A percentile compares a stretch with the other conserved stretches of the same genome.
Evolutionary conservation across 53 echinoderm and acorn worm genomes (phyloP).

Genomic region (Holothuria scabra): DNA sequence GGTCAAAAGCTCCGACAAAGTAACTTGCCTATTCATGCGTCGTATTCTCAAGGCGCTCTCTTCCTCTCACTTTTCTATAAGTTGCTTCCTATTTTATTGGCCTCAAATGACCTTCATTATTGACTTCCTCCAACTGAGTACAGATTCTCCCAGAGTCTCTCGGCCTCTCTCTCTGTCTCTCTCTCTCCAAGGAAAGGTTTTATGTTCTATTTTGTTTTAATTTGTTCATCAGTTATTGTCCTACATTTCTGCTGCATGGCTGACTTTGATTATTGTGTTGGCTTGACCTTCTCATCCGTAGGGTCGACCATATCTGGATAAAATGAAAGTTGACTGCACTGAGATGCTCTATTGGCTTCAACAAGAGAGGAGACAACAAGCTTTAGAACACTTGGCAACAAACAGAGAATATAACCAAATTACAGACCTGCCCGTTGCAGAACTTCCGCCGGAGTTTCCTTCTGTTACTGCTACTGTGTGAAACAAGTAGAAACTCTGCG

Average conservation of each 20-base stretch:
- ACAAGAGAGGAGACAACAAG: constrained; percentile 89
- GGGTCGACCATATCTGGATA: constrained; percentile 92
- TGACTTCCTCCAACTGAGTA: not conserved
- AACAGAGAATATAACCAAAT: constrained; percentile 45
- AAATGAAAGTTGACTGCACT: constrained; percentile 94
- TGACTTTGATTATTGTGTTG: too few species aligned
- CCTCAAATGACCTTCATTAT: not conserved
- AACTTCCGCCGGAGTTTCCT: constrained; percentile 54
- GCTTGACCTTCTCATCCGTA: constrained; percentile 15
- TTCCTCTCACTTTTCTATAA: not conserved
- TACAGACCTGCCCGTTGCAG: constrained; percentile 60
- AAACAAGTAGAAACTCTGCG: too few species aligned
- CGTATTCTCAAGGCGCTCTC: too few species aligned
- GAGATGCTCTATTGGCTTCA: constrained; percentile 99
- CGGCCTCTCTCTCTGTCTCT: too few species aligned
- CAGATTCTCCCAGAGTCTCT: too few species aligned
- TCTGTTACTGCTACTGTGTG: constrained; percentile 18
- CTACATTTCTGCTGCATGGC: too few species aligned
- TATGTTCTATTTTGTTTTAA: too few species aligned
- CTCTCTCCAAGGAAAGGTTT: too few species aligned
- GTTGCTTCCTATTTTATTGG: not conserved
- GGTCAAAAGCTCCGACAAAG: too few species aligned
- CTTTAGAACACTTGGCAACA: constrained; percentile 57
- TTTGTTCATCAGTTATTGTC: too few species aligned
- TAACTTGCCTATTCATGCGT: too few species aligned